Evolutionary conservation across 2,797 vertebrate species (phyloP).

Genomic region (Harpagifer antarcticus): DNA sequence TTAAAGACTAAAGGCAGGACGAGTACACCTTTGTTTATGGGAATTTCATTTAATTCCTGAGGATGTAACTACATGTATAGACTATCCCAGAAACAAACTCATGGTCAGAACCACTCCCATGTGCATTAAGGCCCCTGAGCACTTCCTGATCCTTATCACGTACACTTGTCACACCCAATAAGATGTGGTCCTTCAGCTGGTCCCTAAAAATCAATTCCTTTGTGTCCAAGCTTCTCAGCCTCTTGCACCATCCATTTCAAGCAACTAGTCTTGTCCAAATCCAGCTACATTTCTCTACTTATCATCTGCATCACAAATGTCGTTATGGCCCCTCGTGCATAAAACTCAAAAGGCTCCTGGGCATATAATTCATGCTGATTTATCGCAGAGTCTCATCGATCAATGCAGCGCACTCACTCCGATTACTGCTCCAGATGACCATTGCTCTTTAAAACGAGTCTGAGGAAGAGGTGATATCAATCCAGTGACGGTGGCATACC

Average conservation of each 20-base stretch:
- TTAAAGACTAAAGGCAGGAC: not conserved
- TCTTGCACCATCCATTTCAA: not conserved
- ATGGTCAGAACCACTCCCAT: constrained; percentile 3
- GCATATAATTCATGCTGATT: constrained; percentile 49
- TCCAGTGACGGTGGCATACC: constrained; percentile 12
- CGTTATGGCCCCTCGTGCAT: constrained; percentile 7
- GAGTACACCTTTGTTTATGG: not conserved
- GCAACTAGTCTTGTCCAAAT: not conserved
- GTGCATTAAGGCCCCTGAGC: constrained; percentile 44
- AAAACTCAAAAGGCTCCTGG: not conserved
- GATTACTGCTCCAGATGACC: constrained; percentile 56
- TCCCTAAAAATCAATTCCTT: constrained; percentile 59
- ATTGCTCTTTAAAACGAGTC: constrained; percentile 42
- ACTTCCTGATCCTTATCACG: constrained; percentile 46
- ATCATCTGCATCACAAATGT: constrained; percentile 19
- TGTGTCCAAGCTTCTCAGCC: constrained; percentile 25
- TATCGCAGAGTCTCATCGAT: constrained; percentile 48
- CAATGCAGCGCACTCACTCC: constrained; percentile 55
- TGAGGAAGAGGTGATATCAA: constrained; percentile 59
- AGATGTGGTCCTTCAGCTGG: constrained; percentile 66
- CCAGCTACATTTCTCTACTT: not conserved
- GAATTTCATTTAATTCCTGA: not conserved
- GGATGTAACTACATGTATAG: not conserved
- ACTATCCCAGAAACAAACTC: not conserved
- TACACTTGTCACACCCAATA: constrained; percentile 59